These are phyloP conservation scores for Myopa testacea DNA, from an alignment of 2,888 invertebrate species.

Conservation along the genomic window DNA sequence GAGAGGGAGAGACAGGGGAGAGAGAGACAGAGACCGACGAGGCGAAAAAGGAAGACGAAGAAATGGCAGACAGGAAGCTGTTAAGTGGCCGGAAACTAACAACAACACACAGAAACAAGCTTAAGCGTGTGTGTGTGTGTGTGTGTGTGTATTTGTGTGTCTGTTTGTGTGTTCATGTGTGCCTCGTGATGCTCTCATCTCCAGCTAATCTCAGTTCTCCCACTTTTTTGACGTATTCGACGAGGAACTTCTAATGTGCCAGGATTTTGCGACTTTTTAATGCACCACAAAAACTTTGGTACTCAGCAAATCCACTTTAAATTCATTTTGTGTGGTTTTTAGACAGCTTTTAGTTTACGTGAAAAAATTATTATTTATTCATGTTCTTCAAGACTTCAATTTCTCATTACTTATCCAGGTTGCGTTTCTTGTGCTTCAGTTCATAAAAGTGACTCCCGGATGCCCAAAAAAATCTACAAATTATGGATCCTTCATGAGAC, in stretches of 20 bases:
- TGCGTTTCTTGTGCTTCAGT: too few relatives aligned
- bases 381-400: too few relatives aligned
- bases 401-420: too few relatives aligned
- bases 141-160: not conserved
- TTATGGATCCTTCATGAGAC: too few relatives aligned
- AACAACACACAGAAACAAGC: not conserved
- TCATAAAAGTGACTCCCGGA: too few relatives aligned
- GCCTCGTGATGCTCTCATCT: not conserved
- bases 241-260: not conserved
- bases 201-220: not conserved
- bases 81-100: not conserved
- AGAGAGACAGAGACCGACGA: not conserved
- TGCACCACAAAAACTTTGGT: not conserved
- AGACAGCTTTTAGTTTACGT: not conserved
- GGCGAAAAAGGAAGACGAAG: not conserved
- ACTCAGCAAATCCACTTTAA: not conserved
- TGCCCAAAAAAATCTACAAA: too few relatives aligned
- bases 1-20: too few relatives aligned
- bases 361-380: too few relatives aligned
- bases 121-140: not conserved
- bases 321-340: not conserved
- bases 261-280: not conserved
- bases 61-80: not conserved
- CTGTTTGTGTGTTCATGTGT: not conserved
- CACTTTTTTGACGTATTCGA: too few relatives aligned